Base-by-base conservation (phyloP, 2,797 vertebrate species). In the Eurystomus glaucurus region DNA sequence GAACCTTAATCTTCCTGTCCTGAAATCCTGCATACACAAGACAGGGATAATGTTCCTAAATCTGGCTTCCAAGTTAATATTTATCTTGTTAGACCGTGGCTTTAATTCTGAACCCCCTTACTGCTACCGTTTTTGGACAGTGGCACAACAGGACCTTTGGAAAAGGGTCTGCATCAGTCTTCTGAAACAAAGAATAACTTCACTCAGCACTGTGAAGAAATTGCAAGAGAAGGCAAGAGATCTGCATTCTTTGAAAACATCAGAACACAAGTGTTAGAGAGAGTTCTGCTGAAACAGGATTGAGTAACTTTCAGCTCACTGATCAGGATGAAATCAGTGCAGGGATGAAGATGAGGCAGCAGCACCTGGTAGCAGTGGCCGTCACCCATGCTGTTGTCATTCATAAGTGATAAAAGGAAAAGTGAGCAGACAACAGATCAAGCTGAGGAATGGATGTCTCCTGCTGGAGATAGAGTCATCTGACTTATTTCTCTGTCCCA, bases 311-410 rank as follows among this genome's bases (percentile, higher is more conserved):
- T 77, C 75, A 75, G 52, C 75, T 62, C 33, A 2, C 48, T 94
- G 89, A 92, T 90, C 65, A 54, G 66, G 78, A 48, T 2, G 33
- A 74, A 74, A 90, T 60, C 83, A 75, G 55, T 52, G 25, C 25
- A 21, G 83, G 69, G 75, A 25, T 75, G 80, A 48, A 82, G 71
- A 92, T 33, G 86, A 68, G 65, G 39, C 57, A 2, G 75, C 79
- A 57, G 57, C 79, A 62, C 52, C 71, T 1, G 0, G 18, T 26
- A 51, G 75, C 75, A 6, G 35, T 50, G 66, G 57, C 57, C 50
- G 39, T 90, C 75, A 50, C 71, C 75, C 43, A 18, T 41, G 89
- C 83, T 88, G 91, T 39, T 90, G 86, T 85, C 79, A 88, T 85
- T 85, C 60, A 23, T 33, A 22, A 41, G 89, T 69, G 57, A 65